A percentile compares a stretch with the other conserved stretches of the same genome.
These are phyloP conservation scores for Gobio occitaniae DNA, from an alignment of 2,797 vertebrate genomes.

Conservation along the genomic window DNA sequence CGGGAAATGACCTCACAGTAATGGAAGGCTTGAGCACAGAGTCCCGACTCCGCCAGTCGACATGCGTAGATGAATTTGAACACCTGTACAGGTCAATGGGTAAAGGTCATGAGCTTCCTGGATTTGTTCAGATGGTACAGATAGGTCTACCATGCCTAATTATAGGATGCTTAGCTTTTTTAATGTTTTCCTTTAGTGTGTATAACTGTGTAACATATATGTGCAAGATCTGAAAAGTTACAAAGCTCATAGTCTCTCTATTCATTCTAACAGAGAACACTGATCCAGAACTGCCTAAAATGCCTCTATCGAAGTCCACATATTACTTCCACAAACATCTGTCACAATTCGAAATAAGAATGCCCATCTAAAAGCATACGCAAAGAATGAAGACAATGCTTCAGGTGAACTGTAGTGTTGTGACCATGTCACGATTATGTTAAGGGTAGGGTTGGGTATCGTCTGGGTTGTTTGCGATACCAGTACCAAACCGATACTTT, in stretches of 20 bases:
- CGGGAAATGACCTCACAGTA: constrained; percentile 95
- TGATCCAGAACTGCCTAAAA: background rate
- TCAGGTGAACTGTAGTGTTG: background rate
- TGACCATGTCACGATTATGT: background rate
- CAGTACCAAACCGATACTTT: no score
- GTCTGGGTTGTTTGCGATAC: no score
- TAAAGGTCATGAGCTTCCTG: background rate
- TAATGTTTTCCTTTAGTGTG: background rate
- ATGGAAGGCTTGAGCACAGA: constrained; percentile 94
- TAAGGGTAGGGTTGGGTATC: background rate
- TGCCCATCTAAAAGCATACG: background rate
- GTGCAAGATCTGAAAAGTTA: background rate
- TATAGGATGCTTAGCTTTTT: background rate
- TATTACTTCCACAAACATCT: background rate
- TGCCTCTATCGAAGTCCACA: background rate
- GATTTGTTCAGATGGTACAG: background rate
- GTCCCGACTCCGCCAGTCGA: constrained; percentile 91
- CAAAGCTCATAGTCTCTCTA: background rate
- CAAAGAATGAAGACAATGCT: background rate
- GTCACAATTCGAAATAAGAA: background rate
- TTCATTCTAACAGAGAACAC: background rate
- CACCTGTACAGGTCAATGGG: constrained; percentile 76
- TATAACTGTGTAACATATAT: background rate
- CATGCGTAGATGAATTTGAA: constrained; percentile 98
- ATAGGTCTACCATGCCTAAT: background rate